Percentiles rank a stretch among this genome's conserved stretches.
Evolutionary conservation across 2,797 vertebrate species (phyloP).

Genomic region (Huso huso): DNA sequence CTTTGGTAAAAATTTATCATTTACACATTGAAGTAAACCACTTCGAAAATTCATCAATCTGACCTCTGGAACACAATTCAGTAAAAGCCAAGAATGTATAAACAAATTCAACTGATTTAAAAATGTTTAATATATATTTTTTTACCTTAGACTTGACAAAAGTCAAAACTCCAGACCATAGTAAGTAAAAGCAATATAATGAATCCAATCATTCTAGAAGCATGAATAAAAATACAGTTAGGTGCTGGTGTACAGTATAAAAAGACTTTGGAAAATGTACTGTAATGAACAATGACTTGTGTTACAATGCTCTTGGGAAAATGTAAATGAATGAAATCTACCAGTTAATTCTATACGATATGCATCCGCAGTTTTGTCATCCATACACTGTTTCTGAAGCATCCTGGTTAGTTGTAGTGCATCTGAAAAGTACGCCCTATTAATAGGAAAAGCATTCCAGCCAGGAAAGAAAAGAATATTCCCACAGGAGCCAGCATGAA

Average conservation of each 20-base stretch:
- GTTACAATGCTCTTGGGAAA: neutral
- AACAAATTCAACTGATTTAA: too few relatives aligned
- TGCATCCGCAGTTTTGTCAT: constrained; percentile 16
- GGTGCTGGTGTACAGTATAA: neutral
- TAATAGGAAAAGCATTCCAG: constrained; percentile 83
- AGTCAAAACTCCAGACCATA: too few relatives aligned
- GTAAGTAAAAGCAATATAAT: too few relatives aligned
- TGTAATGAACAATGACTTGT: too few relatives aligned
- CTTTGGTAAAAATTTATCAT: too few relatives aligned
- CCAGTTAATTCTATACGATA: constrained; percentile 27
- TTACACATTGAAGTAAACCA: too few relatives aligned
- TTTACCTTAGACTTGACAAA: too few relatives aligned
- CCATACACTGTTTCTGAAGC: constrained; percentile 1
- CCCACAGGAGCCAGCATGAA: constrained; percentile 88
- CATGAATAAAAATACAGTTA: neutral
- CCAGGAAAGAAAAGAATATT: constrained; percentile 78
- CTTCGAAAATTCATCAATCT: too few relatives aligned
- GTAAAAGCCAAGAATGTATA: too few relatives aligned
- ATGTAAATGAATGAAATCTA: constrained; percentile 7
- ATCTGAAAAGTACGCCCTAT: constrained; percentile 75
- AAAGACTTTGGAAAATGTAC: neutral
- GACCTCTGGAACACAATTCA: too few relatives aligned
- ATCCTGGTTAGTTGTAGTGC: constrained; percentile 52
- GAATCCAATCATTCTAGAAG: too few relatives aligned
- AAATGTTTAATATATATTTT: too few relatives aligned